phyloP scores from a whole-genome alignment of 2,113 vertebrate species.

The Chroicocephalus ridibundus region DNA sequence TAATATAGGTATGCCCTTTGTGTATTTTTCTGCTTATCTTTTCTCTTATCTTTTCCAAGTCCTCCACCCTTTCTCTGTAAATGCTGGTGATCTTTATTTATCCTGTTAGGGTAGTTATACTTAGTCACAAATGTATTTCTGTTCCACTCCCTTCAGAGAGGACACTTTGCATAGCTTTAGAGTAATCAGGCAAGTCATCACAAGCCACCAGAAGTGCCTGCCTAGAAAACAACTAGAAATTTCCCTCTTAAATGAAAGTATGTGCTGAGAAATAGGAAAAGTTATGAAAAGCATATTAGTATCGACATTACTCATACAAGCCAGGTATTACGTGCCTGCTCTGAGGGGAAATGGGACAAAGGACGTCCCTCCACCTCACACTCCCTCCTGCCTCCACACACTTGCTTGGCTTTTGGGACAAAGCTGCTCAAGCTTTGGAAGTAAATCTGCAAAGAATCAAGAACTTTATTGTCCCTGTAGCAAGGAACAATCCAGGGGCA shows the following conservation, averaged over 20 bases:
- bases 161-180: neutral
- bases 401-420: neutral
- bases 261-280: neutral
- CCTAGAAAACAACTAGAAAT: neutral
- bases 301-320: neutral
- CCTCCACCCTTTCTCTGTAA: neutral
- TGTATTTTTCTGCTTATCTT: conserved; percentile 6
- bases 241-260: neutral
- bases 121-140: neutral
- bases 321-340: neutral
- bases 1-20: neutral
- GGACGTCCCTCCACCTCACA: neutral
- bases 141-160: neutral
- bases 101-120: neutral
- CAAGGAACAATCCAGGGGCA: neutral
- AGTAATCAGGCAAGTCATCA: neutral
- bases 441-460: neutral
- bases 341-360: neutral
- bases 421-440: neutral
- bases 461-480: neutral
- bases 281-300: neutral
- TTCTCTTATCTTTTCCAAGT: neutral
- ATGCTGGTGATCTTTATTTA: neutral
- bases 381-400: neutral
- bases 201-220: neutral